phyloP scores from a whole-genome alignment of 2,888 invertebrate genomes.

The Scaptomyza caliginosa region DNA sequence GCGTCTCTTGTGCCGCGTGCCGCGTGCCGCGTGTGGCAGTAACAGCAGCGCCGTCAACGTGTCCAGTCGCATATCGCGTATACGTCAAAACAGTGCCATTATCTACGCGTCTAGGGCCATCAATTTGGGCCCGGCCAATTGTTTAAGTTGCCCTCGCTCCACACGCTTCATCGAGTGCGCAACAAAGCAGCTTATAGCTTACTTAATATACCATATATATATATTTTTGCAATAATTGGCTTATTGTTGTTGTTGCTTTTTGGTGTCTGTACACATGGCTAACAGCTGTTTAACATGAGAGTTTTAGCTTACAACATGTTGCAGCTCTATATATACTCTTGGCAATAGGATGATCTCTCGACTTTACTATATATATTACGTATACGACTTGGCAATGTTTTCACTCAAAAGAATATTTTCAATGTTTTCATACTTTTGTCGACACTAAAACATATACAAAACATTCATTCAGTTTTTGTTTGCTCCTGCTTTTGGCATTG shows the following conservation, averaged over 20 bases:
- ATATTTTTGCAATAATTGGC: neutral
- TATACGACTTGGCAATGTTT: conserved; percentile 58
- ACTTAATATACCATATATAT: no score
- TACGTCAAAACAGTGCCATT: no score
- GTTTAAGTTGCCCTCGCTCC: neutral
- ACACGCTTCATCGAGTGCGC: no score
- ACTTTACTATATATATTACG: conserved; percentile 50
- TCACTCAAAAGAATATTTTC: conserved; percentile 50
- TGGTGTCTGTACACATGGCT: conserved; percentile 24
- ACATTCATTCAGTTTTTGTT: conserved; percentile 52
- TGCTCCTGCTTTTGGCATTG: conserved; percentile 58
- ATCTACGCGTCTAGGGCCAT: no score
- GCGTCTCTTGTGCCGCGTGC: conserved; percentile 23
- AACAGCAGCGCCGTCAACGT: conserved; percentile 73
- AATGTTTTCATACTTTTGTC: conserved; percentile 26
- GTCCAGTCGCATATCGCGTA: conserved; percentile 66
- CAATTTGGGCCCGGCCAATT: no score
- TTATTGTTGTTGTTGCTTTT: no score
- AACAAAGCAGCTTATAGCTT: no score
- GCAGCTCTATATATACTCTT: conserved; percentile 25
- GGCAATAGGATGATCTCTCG: neutral
- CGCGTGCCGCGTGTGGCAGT: conserved; percentile 53
- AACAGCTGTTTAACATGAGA: conserved; percentile 44
- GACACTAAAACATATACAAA: neutral
- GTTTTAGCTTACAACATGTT: conserved; percentile 36